Evolutionary conservation across 2,888 invertebrate genomes (phyloP).

Genomic region (Caenorhabditis doughertyi): DNA sequence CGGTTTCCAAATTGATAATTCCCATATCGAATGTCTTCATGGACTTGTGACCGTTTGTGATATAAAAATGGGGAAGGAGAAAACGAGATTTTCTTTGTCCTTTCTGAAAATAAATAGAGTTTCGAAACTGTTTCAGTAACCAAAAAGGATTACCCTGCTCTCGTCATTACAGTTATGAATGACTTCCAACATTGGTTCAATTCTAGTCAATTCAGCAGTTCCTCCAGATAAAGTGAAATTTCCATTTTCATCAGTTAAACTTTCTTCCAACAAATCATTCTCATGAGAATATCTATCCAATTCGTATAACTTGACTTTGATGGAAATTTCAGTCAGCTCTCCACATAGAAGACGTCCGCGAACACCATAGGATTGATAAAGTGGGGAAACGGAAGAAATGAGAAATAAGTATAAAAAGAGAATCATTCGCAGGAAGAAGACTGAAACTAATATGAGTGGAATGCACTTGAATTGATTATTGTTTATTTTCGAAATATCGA

Average conservation of each 20-base stretch:
- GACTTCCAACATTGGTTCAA: slow-evolving; percentile 73
- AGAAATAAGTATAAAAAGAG: background rate
- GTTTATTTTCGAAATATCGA: slow-evolving; percentile 5
- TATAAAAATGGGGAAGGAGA: slow-evolving; percentile 63
- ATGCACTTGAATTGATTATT: background rate
- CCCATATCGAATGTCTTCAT: slow-evolving; percentile 50
- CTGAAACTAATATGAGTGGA: background rate
- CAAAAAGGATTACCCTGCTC: slow-evolving; percentile 53
- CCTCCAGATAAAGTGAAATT: slow-evolving; percentile 63
- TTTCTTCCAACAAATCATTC: slow-evolving; percentile 72
- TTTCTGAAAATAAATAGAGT: slow-evolving; percentile 43
- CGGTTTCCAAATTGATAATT: slow-evolving; percentile 58
- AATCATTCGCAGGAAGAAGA: background rate
- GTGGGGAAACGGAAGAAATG: background rate
- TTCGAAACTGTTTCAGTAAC: background rate
- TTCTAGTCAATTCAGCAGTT: slow-evolving; percentile 73
- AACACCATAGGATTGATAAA: slow-evolving; percentile 72
- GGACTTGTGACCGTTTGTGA: slow-evolving; percentile 47
- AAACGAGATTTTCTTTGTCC: slow-evolving; percentile 65
- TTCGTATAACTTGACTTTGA: slow-evolving; percentile 73
- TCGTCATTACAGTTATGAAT: slow-evolving; percentile 75
- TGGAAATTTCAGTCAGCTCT: slow-evolving; percentile 60
- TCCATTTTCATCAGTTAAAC: slow-evolving; percentile 70
- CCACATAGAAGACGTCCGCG: slow-evolving; percentile 72
- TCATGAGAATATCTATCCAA: slow-evolving; percentile 72